phyloP scores from a whole-genome alignment of 2,113 vertebrate genomes.

The Pollimyrus isidori region DNA sequence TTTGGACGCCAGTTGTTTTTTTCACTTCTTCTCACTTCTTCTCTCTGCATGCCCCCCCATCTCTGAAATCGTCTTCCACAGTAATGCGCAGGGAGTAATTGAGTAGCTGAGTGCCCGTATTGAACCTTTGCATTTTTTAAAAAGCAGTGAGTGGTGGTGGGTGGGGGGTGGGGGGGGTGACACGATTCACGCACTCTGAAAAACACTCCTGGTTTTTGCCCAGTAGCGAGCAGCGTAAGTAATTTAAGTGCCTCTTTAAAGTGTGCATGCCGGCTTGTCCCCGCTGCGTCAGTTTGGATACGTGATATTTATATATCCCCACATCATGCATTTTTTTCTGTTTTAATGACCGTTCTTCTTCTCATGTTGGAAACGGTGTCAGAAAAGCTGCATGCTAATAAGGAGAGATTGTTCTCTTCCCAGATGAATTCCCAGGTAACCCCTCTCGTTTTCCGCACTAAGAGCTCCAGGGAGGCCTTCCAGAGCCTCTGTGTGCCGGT shows the following conservation, averaged over 20 bases:
- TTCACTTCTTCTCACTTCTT: not conserved
- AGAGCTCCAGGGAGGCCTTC: not conserved
- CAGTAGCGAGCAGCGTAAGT: not conserved
- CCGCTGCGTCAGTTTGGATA: not conserved
- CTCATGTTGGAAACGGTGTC: not conserved
- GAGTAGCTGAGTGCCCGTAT: not conserved
- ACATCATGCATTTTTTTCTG: not conserved
- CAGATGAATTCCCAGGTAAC: conserved; percentile 6
- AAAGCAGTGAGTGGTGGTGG: too few species aligned
- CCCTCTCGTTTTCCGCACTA: not conserved
- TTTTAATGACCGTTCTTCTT: not conserved
- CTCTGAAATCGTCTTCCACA: not conserved
- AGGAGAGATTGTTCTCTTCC: not conserved
- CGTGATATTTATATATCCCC: conserved; percentile 7
- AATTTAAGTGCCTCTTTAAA: not conserved
- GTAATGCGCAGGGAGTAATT: conserved; percentile 14
- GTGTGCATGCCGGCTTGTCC: not conserved
- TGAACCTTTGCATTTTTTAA: not conserved
- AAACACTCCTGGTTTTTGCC: not conserved
- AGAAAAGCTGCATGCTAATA: not conserved
- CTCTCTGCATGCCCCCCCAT: not conserved
- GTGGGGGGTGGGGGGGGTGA: not conserved
- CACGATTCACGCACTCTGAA: not conserved
- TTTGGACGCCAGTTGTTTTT: not conserved
- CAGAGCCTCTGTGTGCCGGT: not conserved